Base-by-base conservation (phyloP, 2,888 invertebrate species). In the Steinernema hermaphroditum region DNA sequence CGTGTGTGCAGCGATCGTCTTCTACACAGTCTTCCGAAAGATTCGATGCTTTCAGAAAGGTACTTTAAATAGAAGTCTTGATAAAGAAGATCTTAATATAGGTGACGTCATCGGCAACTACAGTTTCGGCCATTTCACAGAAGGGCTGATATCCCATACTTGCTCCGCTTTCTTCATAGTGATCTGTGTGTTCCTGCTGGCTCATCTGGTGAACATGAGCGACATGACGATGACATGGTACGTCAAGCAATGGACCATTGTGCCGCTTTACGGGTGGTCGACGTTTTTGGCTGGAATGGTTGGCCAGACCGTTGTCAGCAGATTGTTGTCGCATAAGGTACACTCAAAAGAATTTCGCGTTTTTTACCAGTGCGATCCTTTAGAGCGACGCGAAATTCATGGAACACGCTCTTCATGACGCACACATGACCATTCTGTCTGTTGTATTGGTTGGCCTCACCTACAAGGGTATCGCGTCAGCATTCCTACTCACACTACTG, bases 381-480 rank as follows among this genome's bases (percentile, higher is more conserved):
- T 27, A 54, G 54, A 54, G 54, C 27, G 54, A 54, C 27, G 54
- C 54, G 16, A 54, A 54, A 27, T 54, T 77, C 82, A 1, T 85
- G 83, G 80, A 85, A 83, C 68, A 73, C 75, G 49, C 83, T 82
- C 50, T 85, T 83, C 2, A 82, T 80, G 2, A 75, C 75, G 62
- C 70, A 84, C 78, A 79, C 69, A 41, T 78, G 12, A 19, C 70
- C 1, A 24, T 77, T 0, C 27, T 81, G 0, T 74, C 77, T 0
- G 54, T 27, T 0, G 73, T 80, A 29, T 68, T 78, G 2, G 14
- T 74, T 9, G 44, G 76, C 0, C 79, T 80, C 72, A 81, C 78
- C 9, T 81, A 80, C 71, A 76, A 76, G 50, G 74, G 79, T 32
- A 74, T 81, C 32, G 81, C 81, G n/a, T 79, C 79, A 70, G 79